Evolutionary conservation across 1,140 invertebrate genomes (phyloP), one percentile per base, ranked within the genome.

Genomic region (Philopotamus ludificatus): DNA sequence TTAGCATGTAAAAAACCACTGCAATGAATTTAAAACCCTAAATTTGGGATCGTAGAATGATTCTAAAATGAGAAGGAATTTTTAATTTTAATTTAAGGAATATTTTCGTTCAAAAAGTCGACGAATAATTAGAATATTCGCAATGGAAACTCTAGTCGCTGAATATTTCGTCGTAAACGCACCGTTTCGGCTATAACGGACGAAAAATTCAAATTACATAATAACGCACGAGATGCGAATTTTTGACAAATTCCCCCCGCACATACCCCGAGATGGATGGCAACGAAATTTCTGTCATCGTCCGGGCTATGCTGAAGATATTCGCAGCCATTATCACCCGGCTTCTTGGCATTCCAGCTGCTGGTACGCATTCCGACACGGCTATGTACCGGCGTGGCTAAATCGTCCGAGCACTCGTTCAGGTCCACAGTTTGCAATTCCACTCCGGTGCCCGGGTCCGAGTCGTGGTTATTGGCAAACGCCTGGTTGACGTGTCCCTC

Each of bases 401-500:
- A 18, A 57, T 57, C 39, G 59, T 67, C 44, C 22, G 22, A 42
- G 18, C 50, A 47, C 10, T 65, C 63, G 12, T 60, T 53, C 28
- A 60, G 21, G 45, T 66, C 55, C 23, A 66, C 64, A 10, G 54
- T 60, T 22, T 51, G 51, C 39, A 64, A 15, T 16, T 64, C 62
- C 15, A 66, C 21, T 15, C 26, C 54, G 16, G 20, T 8, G 7
- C 60, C 57, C 1, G 55, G 28, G 7, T 66, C 57, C 1, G 55
- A 28, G 4, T 65, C 63, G 20, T 51, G 22, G 53, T 42, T 28
- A 9, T 18, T 34, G 0, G 55, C 10, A 51, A 68, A 68, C 1
- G 62, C 66, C 41, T 53, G 23, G 34, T 68, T 68, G 10, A 65
- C 62, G 26, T 68, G 62, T 18, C 66, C 66, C 18, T 50, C 15